Percentiles rank a stretch among this genome's conserved stretches.
Evolutionary conservation across 1,140 invertebrate species (phyloP).

Genomic region (Bombus soroeensis): DNA sequence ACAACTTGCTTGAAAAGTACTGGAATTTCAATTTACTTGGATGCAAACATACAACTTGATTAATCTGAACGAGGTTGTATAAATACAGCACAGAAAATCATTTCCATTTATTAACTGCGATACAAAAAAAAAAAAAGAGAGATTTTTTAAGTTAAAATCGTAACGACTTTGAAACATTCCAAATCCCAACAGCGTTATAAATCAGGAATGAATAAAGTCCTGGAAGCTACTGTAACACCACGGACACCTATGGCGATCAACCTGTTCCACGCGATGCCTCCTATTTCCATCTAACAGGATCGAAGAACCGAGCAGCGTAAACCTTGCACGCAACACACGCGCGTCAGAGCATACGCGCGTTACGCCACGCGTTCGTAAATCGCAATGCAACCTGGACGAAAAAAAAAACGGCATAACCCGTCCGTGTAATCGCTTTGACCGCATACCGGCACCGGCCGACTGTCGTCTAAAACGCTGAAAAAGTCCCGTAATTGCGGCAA

Average conservation of each 20-base stretch:
- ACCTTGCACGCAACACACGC: neutral
- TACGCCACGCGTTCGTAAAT: constrained; percentile 8
- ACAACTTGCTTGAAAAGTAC: neutral
- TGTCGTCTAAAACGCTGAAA: constrained; percentile 5
- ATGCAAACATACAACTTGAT: neutral
- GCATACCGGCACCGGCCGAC: constrained; percentile 4
- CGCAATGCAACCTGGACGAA: neutral
- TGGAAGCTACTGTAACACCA: neutral
- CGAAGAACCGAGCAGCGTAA: neutral
- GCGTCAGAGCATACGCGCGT: neutral
- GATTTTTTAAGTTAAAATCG: neutral
- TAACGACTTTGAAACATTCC: neutral
- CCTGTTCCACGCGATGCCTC: neutral
- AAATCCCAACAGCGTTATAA: neutral
- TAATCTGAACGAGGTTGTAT: neutral
- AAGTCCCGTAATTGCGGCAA: constrained; percentile 21
- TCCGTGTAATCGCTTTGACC: neutral
- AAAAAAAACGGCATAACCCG: neutral
- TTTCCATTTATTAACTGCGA: neutral
- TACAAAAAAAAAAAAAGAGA: no score
- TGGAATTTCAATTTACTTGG: neutral
- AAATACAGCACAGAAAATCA: neutral
- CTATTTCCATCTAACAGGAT: neutral
- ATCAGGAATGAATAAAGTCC: no score
- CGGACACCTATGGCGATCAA: neutral